These are phyloP conservation scores for Hippoglossus hippoglossus DNA, from an alignment of 2,797 vertebrate genomes.

Conservation along the genomic window DNA sequence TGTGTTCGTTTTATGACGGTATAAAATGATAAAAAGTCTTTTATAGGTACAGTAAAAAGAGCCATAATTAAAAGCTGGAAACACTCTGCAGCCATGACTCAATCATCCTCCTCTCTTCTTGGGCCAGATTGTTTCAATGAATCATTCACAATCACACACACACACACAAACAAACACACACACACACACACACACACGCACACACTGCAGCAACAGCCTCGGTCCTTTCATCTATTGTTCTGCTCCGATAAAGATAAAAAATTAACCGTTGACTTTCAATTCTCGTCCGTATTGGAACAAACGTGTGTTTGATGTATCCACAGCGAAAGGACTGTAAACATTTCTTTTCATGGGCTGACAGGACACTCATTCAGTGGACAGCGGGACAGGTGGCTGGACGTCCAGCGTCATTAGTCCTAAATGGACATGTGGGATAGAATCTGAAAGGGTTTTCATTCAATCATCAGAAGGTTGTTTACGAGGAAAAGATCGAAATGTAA, in stretches of 20 bases:
- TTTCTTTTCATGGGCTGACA: not conserved
- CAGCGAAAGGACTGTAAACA: not conserved
- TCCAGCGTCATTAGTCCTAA: not conserved
- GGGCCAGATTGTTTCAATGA: slow-evolving; percentile 23
- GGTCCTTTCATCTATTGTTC: not conserved
- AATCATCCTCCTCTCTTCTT: slow-evolving; percentile 40
- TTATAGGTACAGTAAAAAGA: slow-evolving; percentile 59
- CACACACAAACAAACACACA: too few species aligned
- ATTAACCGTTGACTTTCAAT: not conserved
- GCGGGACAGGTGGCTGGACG: not conserved
- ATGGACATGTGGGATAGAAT: not conserved
- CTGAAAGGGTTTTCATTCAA: not conserved
- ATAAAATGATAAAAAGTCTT: slow-evolving; percentile 54
- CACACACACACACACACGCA: too few species aligned
- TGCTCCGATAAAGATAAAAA: not conserved
- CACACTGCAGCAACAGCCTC: not conserved
- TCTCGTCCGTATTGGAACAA: not conserved
- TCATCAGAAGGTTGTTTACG: too few species aligned
- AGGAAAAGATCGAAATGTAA: too few species aligned
- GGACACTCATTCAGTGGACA: not conserved
- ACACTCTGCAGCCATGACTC: slow-evolving; percentile 58
- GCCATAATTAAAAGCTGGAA: slow-evolving; percentile 54
- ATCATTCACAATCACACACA: slow-evolving; percentile 22
- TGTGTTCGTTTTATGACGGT: slow-evolving; percentile 46
- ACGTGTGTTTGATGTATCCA: too few species aligned